phyloP scores from a whole-genome alignment of 2,113 vertebrate species.

The Serilophus lunatus region DNA sequence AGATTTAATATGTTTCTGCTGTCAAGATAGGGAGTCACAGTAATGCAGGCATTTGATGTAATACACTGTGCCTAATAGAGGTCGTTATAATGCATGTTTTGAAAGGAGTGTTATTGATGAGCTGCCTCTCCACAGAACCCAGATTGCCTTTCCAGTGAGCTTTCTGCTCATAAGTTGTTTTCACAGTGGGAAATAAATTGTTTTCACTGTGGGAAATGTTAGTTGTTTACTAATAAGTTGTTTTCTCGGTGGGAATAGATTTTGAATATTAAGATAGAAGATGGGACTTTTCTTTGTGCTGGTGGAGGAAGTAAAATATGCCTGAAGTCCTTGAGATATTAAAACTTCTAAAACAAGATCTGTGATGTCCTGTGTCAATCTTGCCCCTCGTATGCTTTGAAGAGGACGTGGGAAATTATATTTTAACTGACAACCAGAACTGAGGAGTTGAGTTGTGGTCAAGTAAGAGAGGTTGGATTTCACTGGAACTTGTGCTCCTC shows the following conservation, averaged over 20 bases:
- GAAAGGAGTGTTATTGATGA: conserved; percentile 61
- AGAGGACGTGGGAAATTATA: background rate
- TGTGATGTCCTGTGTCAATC: background rate
- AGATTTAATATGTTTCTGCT: background rate
- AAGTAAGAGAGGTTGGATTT: background rate
- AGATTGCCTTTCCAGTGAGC: conserved; percentile 42
- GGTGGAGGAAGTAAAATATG: background rate
- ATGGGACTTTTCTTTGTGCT: background rate
- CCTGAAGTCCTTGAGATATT: background rate
- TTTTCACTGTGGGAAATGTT: conserved; percentile 63
- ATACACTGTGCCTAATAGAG: background rate
- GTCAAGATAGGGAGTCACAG: background rate
- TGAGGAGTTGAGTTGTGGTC: background rate
- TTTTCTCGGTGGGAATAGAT: conserved; percentile 41
- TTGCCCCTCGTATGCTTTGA: background rate
- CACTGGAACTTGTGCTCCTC: background rate
- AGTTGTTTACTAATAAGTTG: conserved; percentile 69
- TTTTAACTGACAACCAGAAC: background rate
- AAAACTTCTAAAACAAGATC: conserved; percentile 14
- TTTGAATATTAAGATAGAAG: conserved; percentile 25
- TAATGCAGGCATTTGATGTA: background rate
- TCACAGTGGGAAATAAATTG: conserved; percentile 63
- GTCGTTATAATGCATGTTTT: background rate
- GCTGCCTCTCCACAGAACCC: conserved; percentile 8
- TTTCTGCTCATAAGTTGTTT: conserved; percentile 59